phyloP scores from a whole-genome alignment of 2,113 vertebrate species.

The Macquaria ambigua region DNA sequence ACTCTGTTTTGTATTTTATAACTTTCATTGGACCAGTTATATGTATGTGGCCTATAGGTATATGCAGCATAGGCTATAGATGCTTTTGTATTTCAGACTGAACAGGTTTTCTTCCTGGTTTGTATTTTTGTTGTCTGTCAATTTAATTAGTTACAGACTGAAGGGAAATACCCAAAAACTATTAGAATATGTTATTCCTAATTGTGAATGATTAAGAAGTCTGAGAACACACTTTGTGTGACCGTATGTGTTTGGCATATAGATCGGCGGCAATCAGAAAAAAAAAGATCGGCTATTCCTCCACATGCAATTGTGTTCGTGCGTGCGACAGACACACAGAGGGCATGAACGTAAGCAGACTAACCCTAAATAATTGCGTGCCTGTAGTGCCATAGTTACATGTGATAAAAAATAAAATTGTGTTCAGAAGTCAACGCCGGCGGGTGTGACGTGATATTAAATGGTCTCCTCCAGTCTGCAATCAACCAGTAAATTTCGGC shows the following conservation, averaged over 20 bases:
- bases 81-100: neutral
- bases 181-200: neutral
- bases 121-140: neutral
- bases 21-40: neutral
- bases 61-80: neutral
- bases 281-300: neutral
- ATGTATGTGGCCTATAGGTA: neutral
- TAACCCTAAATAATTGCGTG: neutral
- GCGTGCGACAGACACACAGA: neutral
- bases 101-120: neutral
- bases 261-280: neutral
- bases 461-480: slow-evolving; percentile 7
- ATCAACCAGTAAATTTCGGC: slow-evolving; percentile 40
- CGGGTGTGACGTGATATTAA: slow-evolving; percentile 57
- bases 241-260: neutral
- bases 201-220: neutral
- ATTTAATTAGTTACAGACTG: neutral
- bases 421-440: neutral
- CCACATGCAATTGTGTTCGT: neutral
- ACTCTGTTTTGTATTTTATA: neutral
- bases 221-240: neutral
- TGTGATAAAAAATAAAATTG: neutral
- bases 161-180: neutral
- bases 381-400: no score
- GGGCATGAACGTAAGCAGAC: neutral